phyloP scores from a whole-genome alignment of 2,113 vertebrate species.

The Nothobranchius kuhntae region DNA sequence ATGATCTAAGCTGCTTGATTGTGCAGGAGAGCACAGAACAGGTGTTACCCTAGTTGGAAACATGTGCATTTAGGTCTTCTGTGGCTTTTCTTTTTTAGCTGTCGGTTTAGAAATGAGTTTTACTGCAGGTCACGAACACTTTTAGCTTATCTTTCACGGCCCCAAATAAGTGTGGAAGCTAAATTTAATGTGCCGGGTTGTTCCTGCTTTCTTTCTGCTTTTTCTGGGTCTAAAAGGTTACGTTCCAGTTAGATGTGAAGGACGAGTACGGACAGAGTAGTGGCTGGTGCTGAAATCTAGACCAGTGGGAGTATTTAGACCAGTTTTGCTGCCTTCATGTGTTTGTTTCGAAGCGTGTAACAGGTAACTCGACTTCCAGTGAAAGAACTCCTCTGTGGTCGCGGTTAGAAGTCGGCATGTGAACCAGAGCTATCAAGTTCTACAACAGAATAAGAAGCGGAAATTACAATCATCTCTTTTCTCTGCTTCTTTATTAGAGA shows the following conservation, averaged over 20 bases:
- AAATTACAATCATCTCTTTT: not conserved
- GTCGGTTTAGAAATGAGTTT: constrained; percentile 29
- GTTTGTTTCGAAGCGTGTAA: no score
- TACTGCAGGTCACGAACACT: constrained; percentile 21
- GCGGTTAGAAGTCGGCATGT: constrained; percentile 11
- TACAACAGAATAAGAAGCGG: not conserved
- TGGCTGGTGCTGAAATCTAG: not conserved
- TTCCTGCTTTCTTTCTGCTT: not conserved
- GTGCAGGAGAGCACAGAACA: constrained; percentile 55
- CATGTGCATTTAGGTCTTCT: not conserved
- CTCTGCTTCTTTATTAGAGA: not conserved
- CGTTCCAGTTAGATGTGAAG: not conserved
- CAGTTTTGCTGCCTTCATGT: constrained; percentile 10
- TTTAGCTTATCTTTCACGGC: constrained; percentile 8
- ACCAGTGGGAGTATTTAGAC: constrained; percentile 1
- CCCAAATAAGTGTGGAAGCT: constrained; percentile 9
- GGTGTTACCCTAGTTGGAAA: constrained; percentile 66
- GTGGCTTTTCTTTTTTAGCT: constrained; percentile 28
- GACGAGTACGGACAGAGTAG: not conserved
- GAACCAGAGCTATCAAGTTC: constrained; percentile 3
- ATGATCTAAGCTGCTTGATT: constrained; percentile 53
- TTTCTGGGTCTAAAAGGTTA: not conserved
- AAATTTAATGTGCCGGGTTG: not conserved
- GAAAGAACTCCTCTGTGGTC: not conserved
- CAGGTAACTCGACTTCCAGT: not conserved